Evolutionary conservation across 2,888 invertebrate species (phyloP).

Genomic region (Agrilus cyanescens): DNA sequence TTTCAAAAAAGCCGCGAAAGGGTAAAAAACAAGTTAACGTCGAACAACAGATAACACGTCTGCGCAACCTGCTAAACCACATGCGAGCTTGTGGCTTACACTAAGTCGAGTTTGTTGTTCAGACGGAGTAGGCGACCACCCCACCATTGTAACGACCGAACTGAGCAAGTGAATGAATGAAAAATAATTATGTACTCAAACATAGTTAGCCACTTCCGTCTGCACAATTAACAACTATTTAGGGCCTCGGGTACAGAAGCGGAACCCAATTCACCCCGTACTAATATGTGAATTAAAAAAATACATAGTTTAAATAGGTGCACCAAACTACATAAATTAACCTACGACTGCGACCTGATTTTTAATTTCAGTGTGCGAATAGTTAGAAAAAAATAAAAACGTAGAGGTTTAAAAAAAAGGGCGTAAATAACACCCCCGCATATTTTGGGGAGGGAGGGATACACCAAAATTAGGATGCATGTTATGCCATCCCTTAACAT

Average conservation of each 20-base stretch:
- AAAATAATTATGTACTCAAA: conserved; percentile 28
- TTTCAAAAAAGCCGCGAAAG: neutral
- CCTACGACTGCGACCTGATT: no score
- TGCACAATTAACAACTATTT: conserved; percentile 11
- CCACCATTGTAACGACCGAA: conserved; percentile 19
- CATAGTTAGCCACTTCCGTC: conserved; percentile 28
- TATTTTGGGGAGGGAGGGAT: no score
- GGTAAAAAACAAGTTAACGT: conserved; percentile 1
- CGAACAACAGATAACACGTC: neutral
- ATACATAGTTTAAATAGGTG: no score
- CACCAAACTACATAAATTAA: no score
- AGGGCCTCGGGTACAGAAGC: conserved; percentile 8
- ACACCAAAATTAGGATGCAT: no score
- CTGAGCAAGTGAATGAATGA: conserved; percentile 27
- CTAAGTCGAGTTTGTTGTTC: conserved; percentile 8
- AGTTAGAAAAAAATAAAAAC: no score
- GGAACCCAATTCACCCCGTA: no score
- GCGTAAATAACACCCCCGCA: no score
- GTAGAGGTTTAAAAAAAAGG: no score
- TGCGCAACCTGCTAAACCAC: neutral
- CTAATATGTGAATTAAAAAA: no score
- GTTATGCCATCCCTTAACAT: no score
- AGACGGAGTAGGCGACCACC: conserved; percentile 17
- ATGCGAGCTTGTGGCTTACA: conserved; percentile 2
- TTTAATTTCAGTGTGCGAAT: no score